Base-by-base conservation (phyloP, 1,140 invertebrate genomes). In the Drosophila chauvacae region DNA sequence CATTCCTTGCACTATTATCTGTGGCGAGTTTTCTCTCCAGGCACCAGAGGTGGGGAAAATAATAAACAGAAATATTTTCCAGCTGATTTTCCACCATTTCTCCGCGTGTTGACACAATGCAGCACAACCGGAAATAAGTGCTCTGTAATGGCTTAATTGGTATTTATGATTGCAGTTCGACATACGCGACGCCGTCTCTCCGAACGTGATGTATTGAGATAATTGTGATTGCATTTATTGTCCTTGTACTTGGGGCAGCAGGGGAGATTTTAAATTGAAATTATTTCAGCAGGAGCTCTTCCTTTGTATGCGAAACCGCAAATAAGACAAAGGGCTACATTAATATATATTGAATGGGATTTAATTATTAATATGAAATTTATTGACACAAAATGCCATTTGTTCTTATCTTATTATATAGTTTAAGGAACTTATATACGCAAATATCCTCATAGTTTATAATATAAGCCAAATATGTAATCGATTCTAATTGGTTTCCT, bases 81-180 rank as follows among this genome's bases (percentile, higher is more conserved):
- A 68, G 63, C 58, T 51, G 57, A 77, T 81, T 68, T 72, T 63
- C 39, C 62, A 56, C 33, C 60, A 53, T 33, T 41, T 50, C 20
- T 68, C 60, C 51, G 61, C 35, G 39, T 72, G 77, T 74, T 78
- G 69, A 73, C 63, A 70, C 66, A 60, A 60, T 57, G 48, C 42
- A 66, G 62, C 58, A 66, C 59, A 55, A 39, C 63, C 68, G 37
- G 75, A 82, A 83, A 80, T 74, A 84, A 84, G 69, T 81, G 73
- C 80, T 63, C 44, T 78, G 84, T 88, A 88, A 88, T 88, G 69
- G 77, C 80, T 85, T 88, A 88, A 88, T 88, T 88, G 84, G 81
- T 90, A 88, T 78, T 84, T 88, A 90, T 71, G 77, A 57, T 66
- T 69, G 50, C 53, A 60, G 56, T 39, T 41, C 80, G 56, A 23